Evolutionary conservation across 2,888 invertebrate genomes (phyloP).

Genomic region (Norana najaformis): DNA sequence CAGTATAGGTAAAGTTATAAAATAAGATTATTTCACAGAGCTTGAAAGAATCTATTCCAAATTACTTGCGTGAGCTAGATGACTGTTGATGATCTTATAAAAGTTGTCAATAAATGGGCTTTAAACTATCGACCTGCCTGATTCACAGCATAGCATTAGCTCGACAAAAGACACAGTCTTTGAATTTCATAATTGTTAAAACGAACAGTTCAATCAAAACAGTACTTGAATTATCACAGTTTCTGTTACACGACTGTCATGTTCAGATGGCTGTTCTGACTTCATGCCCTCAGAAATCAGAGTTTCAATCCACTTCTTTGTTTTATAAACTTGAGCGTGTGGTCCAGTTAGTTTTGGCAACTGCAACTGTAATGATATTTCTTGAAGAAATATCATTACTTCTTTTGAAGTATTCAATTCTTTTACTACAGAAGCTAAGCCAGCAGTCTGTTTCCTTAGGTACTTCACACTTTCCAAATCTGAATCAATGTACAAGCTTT

Average conservation of each 20-base stretch:
- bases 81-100: too few species aligned
- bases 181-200: too few species aligned
- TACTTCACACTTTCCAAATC: background rate
- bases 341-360: slow-evolving; percentile 13
- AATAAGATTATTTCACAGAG: too few species aligned
- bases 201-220: too few species aligned
- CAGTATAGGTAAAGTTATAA: too few species aligned
- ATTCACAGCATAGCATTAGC: too few species aligned
- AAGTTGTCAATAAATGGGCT: too few species aligned
- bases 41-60: too few species aligned
- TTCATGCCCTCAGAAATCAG: background rate
- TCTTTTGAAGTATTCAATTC: background rate
- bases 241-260: background rate
- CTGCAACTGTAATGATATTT: too few species aligned
- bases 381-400: background rate
- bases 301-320: background rate
- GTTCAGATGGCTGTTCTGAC: background rate
- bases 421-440: background rate
- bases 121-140: too few species aligned
- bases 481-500: background rate
- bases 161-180: too few species aligned
- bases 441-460: background rate
- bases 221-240: too few species aligned
- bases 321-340: background rate
- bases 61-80: background rate